Percentiles rank a stretch among this genome's conserved stretches.
phyloP scores from a whole-genome alignment of 2,113 vertebrate species.

The Podarcis raffonei region DNA sequence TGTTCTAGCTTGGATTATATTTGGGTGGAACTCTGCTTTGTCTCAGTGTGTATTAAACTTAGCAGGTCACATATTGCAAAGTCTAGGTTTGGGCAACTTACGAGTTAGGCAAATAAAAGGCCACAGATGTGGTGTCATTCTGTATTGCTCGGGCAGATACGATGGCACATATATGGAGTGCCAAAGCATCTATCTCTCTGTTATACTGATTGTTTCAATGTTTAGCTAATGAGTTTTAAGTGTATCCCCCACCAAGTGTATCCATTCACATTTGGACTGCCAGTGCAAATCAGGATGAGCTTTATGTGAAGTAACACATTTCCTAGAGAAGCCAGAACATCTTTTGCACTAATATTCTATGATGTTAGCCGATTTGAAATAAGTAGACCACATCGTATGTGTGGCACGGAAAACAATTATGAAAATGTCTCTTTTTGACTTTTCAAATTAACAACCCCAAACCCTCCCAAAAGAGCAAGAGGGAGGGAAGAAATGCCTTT shows the following conservation, averaged over 20 bases:
- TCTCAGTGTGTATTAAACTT: background rate
- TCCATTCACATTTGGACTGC: background rate
- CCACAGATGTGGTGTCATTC: background rate
- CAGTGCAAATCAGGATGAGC: slow-evolving; percentile 1
- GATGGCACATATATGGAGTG: background rate
- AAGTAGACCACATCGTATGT: background rate
- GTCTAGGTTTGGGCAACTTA: background rate
- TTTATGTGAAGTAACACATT: slow-evolving; percentile 20
- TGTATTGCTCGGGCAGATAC: background rate
- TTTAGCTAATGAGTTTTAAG: slow-evolving; percentile 32
- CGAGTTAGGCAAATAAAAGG: background rate
- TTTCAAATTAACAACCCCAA: too few species aligned
- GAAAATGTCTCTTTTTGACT: background rate
- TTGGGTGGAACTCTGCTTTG: background rate
- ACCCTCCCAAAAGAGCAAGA: too few species aligned
- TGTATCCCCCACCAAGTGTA: background rate
- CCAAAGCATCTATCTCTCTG: background rate
- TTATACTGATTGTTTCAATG: slow-evolving; percentile 9
- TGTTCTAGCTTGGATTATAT: too few species aligned
- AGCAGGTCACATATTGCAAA: background rate
- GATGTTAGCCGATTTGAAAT: slow-evolving; percentile 5
- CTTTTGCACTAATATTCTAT: background rate
- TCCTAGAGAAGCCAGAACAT: background rate
- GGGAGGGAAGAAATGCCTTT: too few species aligned
- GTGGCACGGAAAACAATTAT: background rate